phyloP scores from a whole-genome alignment of 2,888 invertebrate species.

The Aporophyla nigra region DNA sequence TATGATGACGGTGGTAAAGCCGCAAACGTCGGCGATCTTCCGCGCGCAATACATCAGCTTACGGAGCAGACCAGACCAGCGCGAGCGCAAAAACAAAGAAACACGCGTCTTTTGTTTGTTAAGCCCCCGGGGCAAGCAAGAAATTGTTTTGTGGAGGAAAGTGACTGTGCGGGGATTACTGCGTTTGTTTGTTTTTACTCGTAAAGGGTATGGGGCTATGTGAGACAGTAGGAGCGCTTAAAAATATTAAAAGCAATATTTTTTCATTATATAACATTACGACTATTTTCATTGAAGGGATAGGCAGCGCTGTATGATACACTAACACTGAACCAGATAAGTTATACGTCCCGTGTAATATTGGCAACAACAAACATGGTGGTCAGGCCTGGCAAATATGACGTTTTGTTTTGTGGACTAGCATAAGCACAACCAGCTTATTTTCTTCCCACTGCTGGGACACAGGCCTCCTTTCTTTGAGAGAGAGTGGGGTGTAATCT shows the following conservation, averaged over 20 bases:
- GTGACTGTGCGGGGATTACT: constrained; percentile 66
- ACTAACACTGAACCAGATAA: too few species aligned
- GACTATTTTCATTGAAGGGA: not conserved
- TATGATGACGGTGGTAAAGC: constrained; percentile 90
- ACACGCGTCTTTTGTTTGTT: constrained; percentile 74
- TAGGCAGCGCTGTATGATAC: too few species aligned
- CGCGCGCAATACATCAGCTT: constrained; percentile 74
- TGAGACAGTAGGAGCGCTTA: not conserved
- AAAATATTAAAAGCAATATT: constrained; percentile 6
- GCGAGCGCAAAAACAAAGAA: constrained; percentile 70
- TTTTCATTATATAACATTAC: not conserved
- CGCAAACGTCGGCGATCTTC: constrained; percentile 74
- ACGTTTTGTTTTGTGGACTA: not conserved
- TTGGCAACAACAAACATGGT: not conserved
- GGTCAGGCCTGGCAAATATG: not conserved
- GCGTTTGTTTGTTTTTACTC: constrained; percentile 55
- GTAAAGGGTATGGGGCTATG: constrained; percentile 25
- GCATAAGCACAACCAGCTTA: not conserved
- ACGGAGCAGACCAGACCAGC: constrained; percentile 58
- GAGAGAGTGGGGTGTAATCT: not conserved
- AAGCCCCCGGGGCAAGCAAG: constrained; percentile 73
- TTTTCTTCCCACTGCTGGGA: not conserved
- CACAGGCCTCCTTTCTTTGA: not conserved
- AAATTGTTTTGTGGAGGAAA: constrained; percentile 75
- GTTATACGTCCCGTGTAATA: not conserved